Percentiles rank a stretch among this genome's conserved stretches.
Conservation (phyloP, 1,140 invertebrate species). For the Micrasema longulum region DNA sequence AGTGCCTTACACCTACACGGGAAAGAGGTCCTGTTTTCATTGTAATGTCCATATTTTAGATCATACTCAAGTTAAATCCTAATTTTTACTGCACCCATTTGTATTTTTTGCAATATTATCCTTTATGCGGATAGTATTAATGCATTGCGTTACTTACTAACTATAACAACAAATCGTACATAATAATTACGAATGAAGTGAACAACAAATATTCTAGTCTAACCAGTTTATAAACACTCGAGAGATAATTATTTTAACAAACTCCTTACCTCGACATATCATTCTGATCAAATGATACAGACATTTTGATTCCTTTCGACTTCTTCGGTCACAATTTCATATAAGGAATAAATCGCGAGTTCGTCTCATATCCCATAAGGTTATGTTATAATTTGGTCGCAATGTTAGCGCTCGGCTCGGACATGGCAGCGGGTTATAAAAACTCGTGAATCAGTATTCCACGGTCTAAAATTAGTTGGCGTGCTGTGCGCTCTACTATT, state of each 20-base stretch:
- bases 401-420: background rate
- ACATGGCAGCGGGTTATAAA: conserved; percentile 38
- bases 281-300: conserved; percentile 78
- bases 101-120: too few species aligned
- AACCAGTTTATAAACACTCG: conserved; percentile 3
- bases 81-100: too few species aligned
- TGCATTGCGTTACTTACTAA: too few species aligned
- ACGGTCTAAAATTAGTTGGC: conserved; percentile 36
- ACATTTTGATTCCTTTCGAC: conserved; percentile 64
- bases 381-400: conserved; percentile 27
- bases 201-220: conserved; percentile 10
- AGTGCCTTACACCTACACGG: too few species aligned
- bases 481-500: conserved; percentile 27
- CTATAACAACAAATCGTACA: too few species aligned
- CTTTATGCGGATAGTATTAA: too few species aligned
- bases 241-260: too few species aligned
- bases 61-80: too few species aligned
- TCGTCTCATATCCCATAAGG: conserved; percentile 25
- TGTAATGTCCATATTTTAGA: too few species aligned
- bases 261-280: conserved; percentile 74
- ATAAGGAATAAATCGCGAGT: conserved; percentile 6
- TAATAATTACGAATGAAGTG: too few species aligned
- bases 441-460: conserved; percentile 32
- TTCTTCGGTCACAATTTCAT: conserved; percentile 20
- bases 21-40: too few species aligned